Percentiles rank a stretch among this genome's conserved stretches.
Conservation (phyloP, 2,113 vertebrate genomes). For the Lanius ludovicianus region DNA sequence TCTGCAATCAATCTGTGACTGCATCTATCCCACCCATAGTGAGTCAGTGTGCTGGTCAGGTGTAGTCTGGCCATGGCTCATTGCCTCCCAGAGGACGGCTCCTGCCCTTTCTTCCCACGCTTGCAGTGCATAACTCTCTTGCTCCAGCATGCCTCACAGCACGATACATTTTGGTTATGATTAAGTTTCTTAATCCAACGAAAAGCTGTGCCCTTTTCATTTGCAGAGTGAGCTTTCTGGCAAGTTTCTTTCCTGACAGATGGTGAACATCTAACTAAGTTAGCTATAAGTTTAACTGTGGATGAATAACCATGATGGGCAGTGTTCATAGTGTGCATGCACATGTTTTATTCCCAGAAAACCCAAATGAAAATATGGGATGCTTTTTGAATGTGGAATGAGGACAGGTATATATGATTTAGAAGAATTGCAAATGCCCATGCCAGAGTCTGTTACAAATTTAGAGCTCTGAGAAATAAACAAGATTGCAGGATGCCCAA, state of each 20-base stretch:
- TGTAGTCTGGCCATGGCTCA: not conserved
- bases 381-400: not conserved
- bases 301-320: not conserved
- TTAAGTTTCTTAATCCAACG: not conserved
- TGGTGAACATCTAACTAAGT: not conserved
- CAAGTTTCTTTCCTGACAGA: not conserved
- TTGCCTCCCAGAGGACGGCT: not conserved
- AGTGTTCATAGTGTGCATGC: not conserved
- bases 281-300: not conserved
- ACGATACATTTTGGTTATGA: not conserved
- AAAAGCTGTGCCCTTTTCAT: not conserved
- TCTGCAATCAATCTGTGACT: rapidly evolving
- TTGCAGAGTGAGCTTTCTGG: not conserved
- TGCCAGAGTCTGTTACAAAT: not conserved
- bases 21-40: rapidly evolving
- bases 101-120: not conserved
- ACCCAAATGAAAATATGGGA: not conserved
- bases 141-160: not conserved
- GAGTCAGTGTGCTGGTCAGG: not conserved
- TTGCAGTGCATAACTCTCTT: not conserved
- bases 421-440: not conserved
- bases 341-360: not conserved
- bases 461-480: not conserved
- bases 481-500: not conserved
- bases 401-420: not conserved